phyloP scores from a whole-genome alignment of 2,888 invertebrate species.

The Isoperla grammatica region DNA sequence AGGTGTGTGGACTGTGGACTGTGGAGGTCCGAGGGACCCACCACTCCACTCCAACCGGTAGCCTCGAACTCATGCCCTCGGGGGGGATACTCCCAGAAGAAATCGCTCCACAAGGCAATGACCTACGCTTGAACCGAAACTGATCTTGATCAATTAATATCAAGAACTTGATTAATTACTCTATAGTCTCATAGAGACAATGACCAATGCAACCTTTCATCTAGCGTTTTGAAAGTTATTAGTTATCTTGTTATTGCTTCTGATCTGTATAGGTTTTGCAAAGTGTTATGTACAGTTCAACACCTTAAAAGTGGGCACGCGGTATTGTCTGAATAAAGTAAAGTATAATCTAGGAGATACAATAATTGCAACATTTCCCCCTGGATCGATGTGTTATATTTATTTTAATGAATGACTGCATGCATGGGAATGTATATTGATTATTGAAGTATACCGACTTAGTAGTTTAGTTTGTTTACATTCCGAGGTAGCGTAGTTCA shows the following conservation, averaged over 20 bases:
- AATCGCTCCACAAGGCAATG: constrained; percentile 3
- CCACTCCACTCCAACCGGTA: neutral
- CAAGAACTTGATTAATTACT: constrained; percentile 6
- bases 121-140: constrained; percentile 5
- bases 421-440: too few species aligned
- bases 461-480: too few species aligned
- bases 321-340: too few species aligned
- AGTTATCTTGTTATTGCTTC: constrained; percentile 15
- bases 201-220: neutral
- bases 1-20: constrained; percentile 3
- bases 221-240: constrained; percentile 3
- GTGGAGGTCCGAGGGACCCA: constrained; percentile 11
- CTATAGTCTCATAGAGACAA: constrained; percentile 5
- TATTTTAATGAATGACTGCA: too few species aligned
- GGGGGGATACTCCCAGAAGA: neutral
- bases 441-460: too few species aligned
- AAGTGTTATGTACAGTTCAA: too few species aligned
- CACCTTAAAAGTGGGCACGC: too few species aligned
- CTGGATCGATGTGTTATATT: too few species aligned
- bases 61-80: neutral
- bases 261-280: neutral
- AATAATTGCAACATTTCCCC: too few species aligned
- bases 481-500: too few species aligned
- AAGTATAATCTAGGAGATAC: too few species aligned
- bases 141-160: constrained; percentile 13